Conservation (phyloP, 2,888 invertebrate genomes). For the Helobdella robusta region DNA sequence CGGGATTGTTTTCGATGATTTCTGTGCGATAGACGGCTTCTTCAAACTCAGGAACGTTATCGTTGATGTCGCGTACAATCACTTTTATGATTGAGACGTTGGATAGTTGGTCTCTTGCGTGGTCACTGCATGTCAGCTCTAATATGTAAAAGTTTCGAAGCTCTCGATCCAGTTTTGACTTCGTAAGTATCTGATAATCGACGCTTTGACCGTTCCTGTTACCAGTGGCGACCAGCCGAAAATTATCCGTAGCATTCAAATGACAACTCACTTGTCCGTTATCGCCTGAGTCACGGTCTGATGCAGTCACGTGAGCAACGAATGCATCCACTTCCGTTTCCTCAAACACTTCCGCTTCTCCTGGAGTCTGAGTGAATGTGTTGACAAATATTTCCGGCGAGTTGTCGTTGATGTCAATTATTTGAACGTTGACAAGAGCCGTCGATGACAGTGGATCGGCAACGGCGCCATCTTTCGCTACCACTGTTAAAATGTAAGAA, state of each 20-base stretch:
- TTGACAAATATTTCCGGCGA: conserved; percentile 22
- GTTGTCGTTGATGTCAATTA: conserved; percentile 30
- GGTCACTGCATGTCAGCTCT: conserved; percentile 24
- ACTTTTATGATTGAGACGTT: conserved; percentile 15
- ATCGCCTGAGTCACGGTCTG: conserved; percentile 24
- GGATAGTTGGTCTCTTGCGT: conserved; percentile 1
- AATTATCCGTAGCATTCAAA: conserved; percentile 22
- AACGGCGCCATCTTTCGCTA: conserved; percentile 21
- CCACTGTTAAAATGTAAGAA: conserved; percentile 21
- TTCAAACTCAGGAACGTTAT: conserved; percentile 27
- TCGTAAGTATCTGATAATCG: conserved; percentile 28
- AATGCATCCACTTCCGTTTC: conserved; percentile 28
- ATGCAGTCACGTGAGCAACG: conserved; percentile 28
- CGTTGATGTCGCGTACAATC: conserved; percentile 28
- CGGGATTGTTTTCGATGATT: conserved; percentile 26
- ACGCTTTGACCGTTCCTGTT: conserved; percentile 1
- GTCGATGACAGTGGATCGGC: conserved; percentile 20
- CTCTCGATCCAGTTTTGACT: conserved; percentile 25
- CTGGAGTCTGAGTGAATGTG: conserved; percentile 21
- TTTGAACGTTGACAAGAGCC: conserved; percentile 24
- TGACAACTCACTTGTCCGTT: conserved; percentile 27
- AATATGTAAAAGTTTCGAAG: conserved; percentile 8
- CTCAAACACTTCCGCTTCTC: conserved; percentile 27
- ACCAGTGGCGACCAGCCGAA: conserved; percentile 21
- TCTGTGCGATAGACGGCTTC: conserved; percentile 11